Evolutionary conservation across 1,140 invertebrate species (phyloP), one percentile per base, ranked within the genome.

Genomic region (Aphelenchoides avenae): DNA sequence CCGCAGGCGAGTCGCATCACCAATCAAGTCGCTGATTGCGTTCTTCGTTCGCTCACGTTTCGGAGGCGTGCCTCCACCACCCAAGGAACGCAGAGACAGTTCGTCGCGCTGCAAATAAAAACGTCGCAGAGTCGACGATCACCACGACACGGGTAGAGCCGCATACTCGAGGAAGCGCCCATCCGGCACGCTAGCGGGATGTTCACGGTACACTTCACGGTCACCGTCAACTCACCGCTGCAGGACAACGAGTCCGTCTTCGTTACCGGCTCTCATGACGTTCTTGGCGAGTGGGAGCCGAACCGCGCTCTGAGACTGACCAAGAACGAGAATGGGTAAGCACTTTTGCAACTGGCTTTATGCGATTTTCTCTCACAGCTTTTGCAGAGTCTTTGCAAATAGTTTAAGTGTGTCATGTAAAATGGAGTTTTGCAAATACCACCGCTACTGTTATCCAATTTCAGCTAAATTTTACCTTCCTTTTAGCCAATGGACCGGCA

Each of bases 161-260:
- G n/a, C n/a, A n/a, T n/a, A n/a, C n/a, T n/a, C n/a, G n/a, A n/a
- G n/a, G n/a, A n/a, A n/a, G n/a, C n/a, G n/a, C n/a, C n/a, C n/a
- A n/a, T n/a, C n/a, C n/a, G n/a, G n/a, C n/a, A n/a, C n/a, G n/a
- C n/a, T n/a, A n/a, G n/a, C n/a, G n/a, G n/a, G n/a, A 57, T 64
- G 60, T 71, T 71, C 37, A 64, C 64, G n/a, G 50, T 71, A n/a
- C 65, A 69, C 36, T 67, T 67, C 39, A 59, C 57, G 20, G 65
- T 74, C 26, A 42, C 53, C 33, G 58, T 71, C 31, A 54, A 58
- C 36, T 47, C 52, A 15, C 30, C 72, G 26, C 49, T 73, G 22
- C 29, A 57, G 4, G 24, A 55, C 24, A 58, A 65, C 33, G 70
- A 77, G 46, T 75, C 40, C 40, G 61, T 74, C 36, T 76, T 77